Conservation (phyloP, 2,113 vertebrate genomes). For the Promerops cafer region DNA sequence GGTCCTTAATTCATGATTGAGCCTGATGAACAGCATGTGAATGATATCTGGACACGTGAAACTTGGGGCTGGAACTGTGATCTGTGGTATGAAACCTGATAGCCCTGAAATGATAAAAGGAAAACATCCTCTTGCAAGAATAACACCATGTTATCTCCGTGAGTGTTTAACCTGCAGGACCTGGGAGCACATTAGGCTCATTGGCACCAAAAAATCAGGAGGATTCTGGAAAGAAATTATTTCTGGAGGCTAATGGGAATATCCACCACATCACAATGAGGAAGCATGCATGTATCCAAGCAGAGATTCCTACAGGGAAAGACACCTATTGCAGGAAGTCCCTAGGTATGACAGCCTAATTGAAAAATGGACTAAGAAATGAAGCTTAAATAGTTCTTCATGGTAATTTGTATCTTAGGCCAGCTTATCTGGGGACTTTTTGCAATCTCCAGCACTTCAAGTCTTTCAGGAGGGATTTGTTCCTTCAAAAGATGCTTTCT, state of each 20-base stretch:
- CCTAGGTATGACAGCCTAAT: background rate
- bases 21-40: background rate
- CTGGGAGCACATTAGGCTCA: accelerated
- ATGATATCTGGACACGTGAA: background rate
- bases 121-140: background rate
- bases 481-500: background rate
- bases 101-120: background rate
- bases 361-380: background rate
- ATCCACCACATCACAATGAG: background rate
- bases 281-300: background rate
- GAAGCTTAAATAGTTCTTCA: background rate
- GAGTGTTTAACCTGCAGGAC: accelerated
- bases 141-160: accelerated
- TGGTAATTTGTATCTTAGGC: background rate
- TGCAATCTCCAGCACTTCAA: background rate
- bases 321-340: background rate
- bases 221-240: background rate
- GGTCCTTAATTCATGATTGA: background rate
- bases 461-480: background rate
- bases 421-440: background rate
- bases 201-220: background rate
- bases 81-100: background rate
- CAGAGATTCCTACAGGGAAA: background rate
- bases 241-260: background rate
- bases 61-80: background rate